Conservation (phyloP, 1,140 invertebrate species). For the Papilio dardanus region DNA sequence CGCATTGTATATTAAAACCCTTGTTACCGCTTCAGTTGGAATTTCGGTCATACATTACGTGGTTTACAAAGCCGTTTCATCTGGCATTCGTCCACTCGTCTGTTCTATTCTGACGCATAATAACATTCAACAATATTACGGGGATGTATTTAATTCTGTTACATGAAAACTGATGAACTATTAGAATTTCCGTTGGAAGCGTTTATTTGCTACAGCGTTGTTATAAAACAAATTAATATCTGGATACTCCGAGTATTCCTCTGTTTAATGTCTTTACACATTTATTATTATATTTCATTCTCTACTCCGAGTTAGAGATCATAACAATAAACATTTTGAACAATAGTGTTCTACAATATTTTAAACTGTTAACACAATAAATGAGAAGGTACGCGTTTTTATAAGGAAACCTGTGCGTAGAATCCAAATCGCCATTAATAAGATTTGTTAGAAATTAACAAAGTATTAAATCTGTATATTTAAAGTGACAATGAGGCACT, state of each 20-base stretch:
- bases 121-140: slow-evolving; percentile 14
- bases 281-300: neutral
- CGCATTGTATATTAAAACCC: neutral
- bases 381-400: no score
- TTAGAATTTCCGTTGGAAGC: slow-evolving; percentile 10
- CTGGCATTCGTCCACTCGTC: slow-evolving; percentile 21
- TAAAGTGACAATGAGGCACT: neutral
- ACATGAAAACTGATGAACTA: neutral
- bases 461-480: neutral
- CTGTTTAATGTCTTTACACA: neutral
- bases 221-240: slow-evolving; percentile 1
- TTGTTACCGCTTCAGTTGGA: slow-evolving; percentile 19
- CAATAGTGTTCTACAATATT: neutral
- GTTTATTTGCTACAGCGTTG: neutral
- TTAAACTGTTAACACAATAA: no score
- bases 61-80: slow-evolving; percentile 9
- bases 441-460: neutral
- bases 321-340: neutral
- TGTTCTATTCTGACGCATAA: slow-evolving; percentile 22
- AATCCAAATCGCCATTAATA: no score
- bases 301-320: neutral
- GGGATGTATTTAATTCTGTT: slow-evolving; percentile 16
- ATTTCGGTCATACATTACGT: slow-evolving; percentile 20
- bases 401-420: no score
- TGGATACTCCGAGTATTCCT: neutral